Percentiles rank a stretch among this genome's conserved stretches.
Evolutionary conservation across 1,140 invertebrate genomes (phyloP).

Genomic region (Cyclargus thomasi): DNA sequence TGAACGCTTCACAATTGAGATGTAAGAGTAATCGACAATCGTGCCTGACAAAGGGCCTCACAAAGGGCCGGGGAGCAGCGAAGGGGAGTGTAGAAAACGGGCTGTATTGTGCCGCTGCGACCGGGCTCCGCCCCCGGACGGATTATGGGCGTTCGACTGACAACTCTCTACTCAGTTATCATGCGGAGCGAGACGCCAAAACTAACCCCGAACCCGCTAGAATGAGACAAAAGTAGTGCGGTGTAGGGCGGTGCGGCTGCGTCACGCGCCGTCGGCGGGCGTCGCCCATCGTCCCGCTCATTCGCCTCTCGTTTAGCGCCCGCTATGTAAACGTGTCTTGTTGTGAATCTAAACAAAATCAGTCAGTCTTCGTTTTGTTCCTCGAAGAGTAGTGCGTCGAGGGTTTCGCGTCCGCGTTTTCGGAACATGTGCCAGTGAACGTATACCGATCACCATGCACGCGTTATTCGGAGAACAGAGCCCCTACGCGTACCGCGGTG

Average conservation of each 20-base stretch:
- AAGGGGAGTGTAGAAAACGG: conserved; percentile 38
- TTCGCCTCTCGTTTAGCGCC: conserved; percentile 68
- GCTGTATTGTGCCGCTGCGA: conserved; percentile 28
- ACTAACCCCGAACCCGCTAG: conserved; percentile 4
- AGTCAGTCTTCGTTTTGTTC: conserved; percentile 72
- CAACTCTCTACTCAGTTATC: conserved; percentile 20
- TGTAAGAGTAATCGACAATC: conserved; percentile 36
- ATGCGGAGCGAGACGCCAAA: conserved; percentile 30
- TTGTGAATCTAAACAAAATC: conserved; percentile 75
- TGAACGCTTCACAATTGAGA: conserved; percentile 22
- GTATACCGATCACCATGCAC: conserved; percentile 80
- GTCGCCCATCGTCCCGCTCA: conserved; percentile 57
- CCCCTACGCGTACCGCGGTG: conserved; percentile 77
- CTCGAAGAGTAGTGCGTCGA: conserved; percentile 56
- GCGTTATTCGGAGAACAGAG: conserved; percentile 91
- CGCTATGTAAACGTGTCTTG: conserved; percentile 73
- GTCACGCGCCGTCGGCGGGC: conserved; percentile 26
- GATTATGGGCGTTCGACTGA: conserved; percentile 36
- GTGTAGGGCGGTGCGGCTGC: conserved; percentile 39
- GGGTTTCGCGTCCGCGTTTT: conserved; percentile 47
- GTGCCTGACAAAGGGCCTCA: conserved; percentile 35
- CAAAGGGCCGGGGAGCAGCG: conserved; percentile 24
- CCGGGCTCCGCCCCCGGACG: conserved; percentile 38
- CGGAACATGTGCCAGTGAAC: conserved; percentile 57
- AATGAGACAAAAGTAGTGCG: conserved; percentile 31